These are phyloP conservation scores for Rhagonycha fulva DNA, from an alignment of 2,888 invertebrate species.

Conservation along the genomic window DNA sequence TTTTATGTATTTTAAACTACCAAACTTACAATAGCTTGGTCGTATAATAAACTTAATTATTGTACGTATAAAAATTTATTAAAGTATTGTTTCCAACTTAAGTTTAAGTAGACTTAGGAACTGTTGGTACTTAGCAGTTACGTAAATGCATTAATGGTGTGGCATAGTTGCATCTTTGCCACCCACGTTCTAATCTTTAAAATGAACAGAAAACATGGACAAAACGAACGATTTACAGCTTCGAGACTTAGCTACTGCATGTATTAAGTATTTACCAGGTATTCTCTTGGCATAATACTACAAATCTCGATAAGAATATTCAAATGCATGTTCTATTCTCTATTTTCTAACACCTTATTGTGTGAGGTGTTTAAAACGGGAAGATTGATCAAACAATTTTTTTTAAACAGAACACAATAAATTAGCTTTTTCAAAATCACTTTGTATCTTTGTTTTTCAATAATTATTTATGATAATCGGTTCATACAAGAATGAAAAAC, in stretches of 20 bases:
- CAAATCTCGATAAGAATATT: slow-evolving; percentile 32
- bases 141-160: neutral
- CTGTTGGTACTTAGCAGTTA: neutral
- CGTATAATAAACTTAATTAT: neutral
- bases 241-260: slow-evolving; percentile 23
- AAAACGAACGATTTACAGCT: slow-evolving; percentile 26
- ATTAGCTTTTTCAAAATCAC: neutral
- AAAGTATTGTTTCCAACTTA: neutral
- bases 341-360: slow-evolving; percentile 5
- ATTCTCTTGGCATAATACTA: slow-evolving; percentile 27
- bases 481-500: no score
- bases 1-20: neutral
- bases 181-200: slow-evolving; percentile 23
- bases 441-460: no score
- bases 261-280: slow-evolving; percentile 27
- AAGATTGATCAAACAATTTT: neutral
- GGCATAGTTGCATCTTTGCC: slow-evolving; percentile 1
- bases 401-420: neutral
- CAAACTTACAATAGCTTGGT: neutral
- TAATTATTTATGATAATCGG: no score
- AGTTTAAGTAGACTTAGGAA: neutral
- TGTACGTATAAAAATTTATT: neutral
- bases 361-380: neutral
- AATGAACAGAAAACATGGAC: slow-evolving; percentile 21
- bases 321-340: slow-evolving; percentile 26